Percentiles rank a stretch among this genome's conserved stretches.
These are phyloP conservation scores for Ligdia adustata DNA, from an alignment of 2,888 invertebrate genomes.

Conservation along the genomic window DNA sequence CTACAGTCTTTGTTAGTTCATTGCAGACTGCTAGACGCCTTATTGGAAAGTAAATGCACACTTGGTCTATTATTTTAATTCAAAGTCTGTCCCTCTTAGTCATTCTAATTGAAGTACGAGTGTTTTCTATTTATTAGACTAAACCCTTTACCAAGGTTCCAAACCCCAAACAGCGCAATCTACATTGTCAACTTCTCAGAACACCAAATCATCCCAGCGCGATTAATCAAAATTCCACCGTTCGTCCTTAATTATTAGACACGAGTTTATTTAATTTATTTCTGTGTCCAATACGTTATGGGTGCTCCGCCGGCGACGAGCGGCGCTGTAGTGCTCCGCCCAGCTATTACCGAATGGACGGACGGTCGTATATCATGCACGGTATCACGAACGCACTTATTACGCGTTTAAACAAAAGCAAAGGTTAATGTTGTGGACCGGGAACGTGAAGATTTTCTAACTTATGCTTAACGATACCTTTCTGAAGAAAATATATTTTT, in stretches of 20 bases:
- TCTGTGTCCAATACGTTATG: slow-evolving; percentile 40
- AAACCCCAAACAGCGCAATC: neutral
- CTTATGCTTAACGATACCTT: too few species aligned
- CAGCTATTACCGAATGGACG: slow-evolving; percentile 38
- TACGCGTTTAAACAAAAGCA: slow-evolving; percentile 43
- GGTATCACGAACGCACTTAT: slow-evolving; percentile 35
- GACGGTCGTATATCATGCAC: slow-evolving; percentile 28
- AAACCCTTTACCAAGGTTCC: neutral
- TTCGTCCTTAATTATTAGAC: slow-evolving; percentile 55
- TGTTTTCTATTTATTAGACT: too few species aligned
- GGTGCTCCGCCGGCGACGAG: slow-evolving; percentile 28
- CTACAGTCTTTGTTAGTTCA: too few species aligned
- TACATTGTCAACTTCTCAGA: slow-evolving; percentile 38
- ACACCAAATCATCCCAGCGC: slow-evolving; percentile 37
- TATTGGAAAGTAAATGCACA: too few species aligned
- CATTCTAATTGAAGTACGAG: too few species aligned
- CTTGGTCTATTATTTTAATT: too few species aligned
- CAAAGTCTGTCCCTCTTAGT: too few species aligned
- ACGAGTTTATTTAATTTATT: slow-evolving; percentile 54
- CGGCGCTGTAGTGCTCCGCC: slow-evolving; percentile 38
- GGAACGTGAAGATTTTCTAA: slow-evolving; percentile 5
- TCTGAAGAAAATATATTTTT: too few species aligned
- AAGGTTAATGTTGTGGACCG: slow-evolving; percentile 35
- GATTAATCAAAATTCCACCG: slow-evolving; percentile 55
- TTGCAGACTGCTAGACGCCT: too few species aligned